Conservation (phyloP, 2,888 invertebrate species). For the Melinaea menophilus region DNA sequence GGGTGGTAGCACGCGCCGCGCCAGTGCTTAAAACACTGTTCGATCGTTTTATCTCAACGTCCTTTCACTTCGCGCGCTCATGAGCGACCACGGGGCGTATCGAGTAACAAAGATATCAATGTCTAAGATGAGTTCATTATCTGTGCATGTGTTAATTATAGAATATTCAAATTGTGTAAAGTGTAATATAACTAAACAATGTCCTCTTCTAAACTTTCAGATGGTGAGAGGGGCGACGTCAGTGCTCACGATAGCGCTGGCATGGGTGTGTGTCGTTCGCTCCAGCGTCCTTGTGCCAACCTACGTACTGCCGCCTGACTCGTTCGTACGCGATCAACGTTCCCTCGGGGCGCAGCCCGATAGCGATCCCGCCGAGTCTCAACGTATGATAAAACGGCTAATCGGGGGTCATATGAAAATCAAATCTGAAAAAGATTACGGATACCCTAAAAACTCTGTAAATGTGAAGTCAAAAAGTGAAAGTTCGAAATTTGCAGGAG, state of each 20-base stretch:
- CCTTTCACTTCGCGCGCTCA: slow-evolving; percentile 74
- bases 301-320: slow-evolving; percentile 75
- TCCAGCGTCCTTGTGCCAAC: slow-evolving; percentile 74
- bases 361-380: slow-evolving; percentile 55
- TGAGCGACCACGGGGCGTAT: slow-evolving; percentile 54
- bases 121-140: slow-evolving; percentile 69
- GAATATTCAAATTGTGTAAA: slow-evolving; percentile 12
- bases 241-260: slow-evolving; percentile 70
- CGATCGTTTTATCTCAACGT: slow-evolving; percentile 66
- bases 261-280: slow-evolving; percentile 59
- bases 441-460: slow-evolving; percentile 64
- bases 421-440: slow-evolving; percentile 64
- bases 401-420: slow-evolving; percentile 83
- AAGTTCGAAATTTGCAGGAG: slow-evolving; percentile 64
- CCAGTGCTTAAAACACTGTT: slow-evolving; percentile 64
- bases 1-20: slow-evolving; percentile 63
- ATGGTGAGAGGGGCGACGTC: slow-evolving; percentile 77
- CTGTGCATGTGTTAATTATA: slow-evolving; percentile 22
- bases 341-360: slow-evolving; percentile 60
- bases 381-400: slow-evolving; percentile 80
- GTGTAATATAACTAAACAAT: slow-evolving; percentile 50
- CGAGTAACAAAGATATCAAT: slow-evolving; percentile 57
- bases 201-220: slow-evolving; percentile 70
- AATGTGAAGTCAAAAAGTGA: slow-evolving; percentile 57
- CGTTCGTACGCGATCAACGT: slow-evolving; percentile 74